phyloP scores from a whole-genome alignment of 30 jellyfish, hydroid and myxozoan genomes.

The Sanderia malayensis region DNA sequence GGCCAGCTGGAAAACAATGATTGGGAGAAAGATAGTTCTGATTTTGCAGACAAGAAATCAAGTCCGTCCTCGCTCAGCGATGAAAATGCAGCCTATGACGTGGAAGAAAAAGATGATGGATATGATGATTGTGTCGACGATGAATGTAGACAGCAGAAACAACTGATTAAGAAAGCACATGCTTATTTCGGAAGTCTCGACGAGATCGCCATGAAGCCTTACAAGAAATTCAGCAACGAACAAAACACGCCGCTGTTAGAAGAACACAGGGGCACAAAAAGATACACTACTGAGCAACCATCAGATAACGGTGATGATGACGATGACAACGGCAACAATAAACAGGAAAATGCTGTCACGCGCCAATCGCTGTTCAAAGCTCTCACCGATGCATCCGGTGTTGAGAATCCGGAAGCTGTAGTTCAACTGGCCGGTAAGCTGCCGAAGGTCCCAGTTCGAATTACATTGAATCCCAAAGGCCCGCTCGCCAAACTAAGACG shows the following conservation, averaged over 20 bases:
- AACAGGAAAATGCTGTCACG: constrained; percentile 7
- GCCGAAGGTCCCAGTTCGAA: constrained; percentile 95
- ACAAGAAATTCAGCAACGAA: constrained; percentile 71
- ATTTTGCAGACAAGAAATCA: constrained; percentile 18
- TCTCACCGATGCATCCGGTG: constrained; percentile 43
- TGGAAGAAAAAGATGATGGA: no score
- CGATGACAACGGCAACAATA: no score
- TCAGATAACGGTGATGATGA: constrained; percentile 36
- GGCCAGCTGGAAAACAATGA: constrained; percentile 5
- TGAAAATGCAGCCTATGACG: constrained; percentile 34
- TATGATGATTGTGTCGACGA: constrained; percentile 85
- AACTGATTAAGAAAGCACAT: constrained; percentile 79
- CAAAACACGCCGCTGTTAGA: constrained; percentile 28
- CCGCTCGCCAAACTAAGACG: constrained; percentile 89
- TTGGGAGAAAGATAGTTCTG: constrained; percentile 34
- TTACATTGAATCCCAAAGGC: constrained; percentile 96
- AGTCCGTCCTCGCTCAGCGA: constrained; percentile 3
- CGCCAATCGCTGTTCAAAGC: constrained; percentile 36
- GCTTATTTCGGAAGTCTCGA: constrained; percentile 85
- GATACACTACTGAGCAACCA: constrained; percentile 20
- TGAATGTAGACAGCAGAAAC: constrained; percentile 72
- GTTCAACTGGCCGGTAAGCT: constrained; percentile 93
- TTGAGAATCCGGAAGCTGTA: constrained; percentile 71
- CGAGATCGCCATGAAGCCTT: constrained; percentile 92
- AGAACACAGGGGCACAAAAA: constrained; percentile 29